A percentile compares a stretch with the other conserved stretches of the same genome.
These are phyloP conservation scores for Cephus cinctus DNA, from an alignment of 1,140 invertebrate species.

Conservation along the genomic window DNA sequence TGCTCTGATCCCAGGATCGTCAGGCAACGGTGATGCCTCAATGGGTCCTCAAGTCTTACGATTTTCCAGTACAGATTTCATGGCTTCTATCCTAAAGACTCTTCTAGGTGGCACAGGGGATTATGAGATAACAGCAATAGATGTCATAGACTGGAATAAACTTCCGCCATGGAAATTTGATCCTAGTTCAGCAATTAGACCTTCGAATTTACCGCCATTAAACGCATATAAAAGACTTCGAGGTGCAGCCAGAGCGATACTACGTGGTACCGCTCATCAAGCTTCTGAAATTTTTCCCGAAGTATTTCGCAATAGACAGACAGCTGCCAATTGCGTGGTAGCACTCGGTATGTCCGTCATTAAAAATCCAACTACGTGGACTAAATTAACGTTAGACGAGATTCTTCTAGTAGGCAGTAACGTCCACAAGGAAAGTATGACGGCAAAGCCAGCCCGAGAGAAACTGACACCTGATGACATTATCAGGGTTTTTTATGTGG, in stretches of 20 bases:
- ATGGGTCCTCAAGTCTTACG: conserved; percentile 21
- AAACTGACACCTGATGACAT: conserved; percentile 35
- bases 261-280: conserved; percentile 39
- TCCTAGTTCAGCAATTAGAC: conserved; percentile 35
- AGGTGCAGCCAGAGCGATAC: conserved; percentile 38
- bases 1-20: conserved; percentile 29
- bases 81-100: conserved; percentile 22
- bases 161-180: conserved; percentile 34
- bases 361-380: conserved; percentile 45
- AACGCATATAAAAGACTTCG: conserved; percentile 38
- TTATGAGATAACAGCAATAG: conserved; percentile 39
- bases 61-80: conserved; percentile 16
- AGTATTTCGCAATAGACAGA: conserved; percentile 31
- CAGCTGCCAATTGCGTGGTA: conserved; percentile 40
- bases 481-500: conserved; percentile 35
- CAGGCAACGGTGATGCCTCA: background rate
- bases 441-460: conserved; percentile 8
- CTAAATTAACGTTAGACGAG: conserved; percentile 45
- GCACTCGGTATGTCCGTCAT: conserved; percentile 41
- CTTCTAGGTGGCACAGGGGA: conserved; percentile 26
- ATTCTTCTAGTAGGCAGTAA: conserved; percentile 33
- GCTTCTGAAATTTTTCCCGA: conserved; percentile 36
- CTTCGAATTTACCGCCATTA: conserved; percentile 40
- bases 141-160: conserved; percentile 35
- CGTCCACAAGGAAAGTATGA: conserved; percentile 33